Evolutionary conservation across 2,888 invertebrate genomes (phyloP).

Genomic region (Tachina lurida): DNA sequence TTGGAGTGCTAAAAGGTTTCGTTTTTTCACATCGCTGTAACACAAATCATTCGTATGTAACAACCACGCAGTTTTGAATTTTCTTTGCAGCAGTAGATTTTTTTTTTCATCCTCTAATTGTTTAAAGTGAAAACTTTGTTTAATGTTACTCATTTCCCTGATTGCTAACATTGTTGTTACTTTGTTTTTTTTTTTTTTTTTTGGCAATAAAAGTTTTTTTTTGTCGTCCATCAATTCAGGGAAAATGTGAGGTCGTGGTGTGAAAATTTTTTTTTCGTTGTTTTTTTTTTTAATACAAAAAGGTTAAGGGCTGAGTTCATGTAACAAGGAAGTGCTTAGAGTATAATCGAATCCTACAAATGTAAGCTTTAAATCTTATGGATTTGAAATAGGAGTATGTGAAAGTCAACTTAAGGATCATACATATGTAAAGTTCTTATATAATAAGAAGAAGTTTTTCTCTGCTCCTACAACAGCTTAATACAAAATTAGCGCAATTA

Average conservation of each 20-base stretch:
- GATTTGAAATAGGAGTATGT: not conserved
- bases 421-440: not conserved
- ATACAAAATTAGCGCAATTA: not conserved
- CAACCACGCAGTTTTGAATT: slow-evolving; percentile 69
- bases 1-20: slow-evolving; percentile 67
- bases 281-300: slow-evolving; percentile 42
- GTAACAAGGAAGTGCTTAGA: slow-evolving; percentile 54
- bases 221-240: slow-evolving; percentile 31
- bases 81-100: slow-evolving; percentile 35
- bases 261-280: slow-evolving; percentile 54
- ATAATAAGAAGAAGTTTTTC: not conserved
- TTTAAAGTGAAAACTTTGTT: slow-evolving; percentile 69
- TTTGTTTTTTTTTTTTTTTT: not conserved
- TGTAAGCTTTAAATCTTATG: slow-evolving; percentile 26
- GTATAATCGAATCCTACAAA: slow-evolving; percentile 33
- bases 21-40: slow-evolving; percentile 59
- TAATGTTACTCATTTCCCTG: slow-evolving; percentile 68
- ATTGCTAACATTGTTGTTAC: slow-evolving; percentile 51
- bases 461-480: not conserved
- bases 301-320: slow-evolving; percentile 68
- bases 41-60: slow-evolving; percentile 55
- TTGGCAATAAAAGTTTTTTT: slow-evolving; percentile 12
- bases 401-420: slow-evolving; percentile 10
- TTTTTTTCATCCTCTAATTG: slow-evolving; percentile 61
- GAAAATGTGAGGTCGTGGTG: slow-evolving; percentile 69